A percentile compares a stretch with the other conserved stretches of the same genome.
Conservation (phyloP, 1,140 invertebrate species). For the Potamilus streckersoni region DNA sequence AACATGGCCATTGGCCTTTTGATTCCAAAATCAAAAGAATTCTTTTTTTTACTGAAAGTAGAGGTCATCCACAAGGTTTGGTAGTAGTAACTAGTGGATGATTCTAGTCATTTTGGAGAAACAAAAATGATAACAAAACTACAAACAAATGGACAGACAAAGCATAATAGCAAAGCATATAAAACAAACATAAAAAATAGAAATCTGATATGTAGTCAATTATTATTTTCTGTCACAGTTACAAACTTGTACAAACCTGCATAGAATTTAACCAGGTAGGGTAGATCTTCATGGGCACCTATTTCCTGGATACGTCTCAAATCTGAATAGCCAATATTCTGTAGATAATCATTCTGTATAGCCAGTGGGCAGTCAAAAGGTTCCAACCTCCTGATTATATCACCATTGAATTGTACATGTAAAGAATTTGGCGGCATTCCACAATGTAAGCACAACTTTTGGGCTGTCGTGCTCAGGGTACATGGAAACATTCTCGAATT, state of each 20-base stretch:
- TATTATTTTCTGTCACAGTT: background rate
- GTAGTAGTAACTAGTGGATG: too few relatives aligned
- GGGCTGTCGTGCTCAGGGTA: slow-evolving; percentile 60
- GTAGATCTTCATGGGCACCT: slow-evolving; percentile 54
- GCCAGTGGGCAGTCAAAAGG: slow-evolving; percentile 63
- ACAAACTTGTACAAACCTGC: slow-evolving; percentile 51
- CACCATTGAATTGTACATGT: slow-evolving; percentile 66
- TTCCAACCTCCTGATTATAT: slow-evolving; percentile 65
- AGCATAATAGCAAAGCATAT: background rate
- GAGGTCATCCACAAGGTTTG: too few relatives aligned
- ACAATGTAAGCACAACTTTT: slow-evolving; percentile 61
- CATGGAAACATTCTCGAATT: slow-evolving; percentile 62
- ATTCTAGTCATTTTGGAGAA: too few relatives aligned
- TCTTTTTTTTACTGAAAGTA: background rate
- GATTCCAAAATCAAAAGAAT: background rate
- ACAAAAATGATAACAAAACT: too few relatives aligned
- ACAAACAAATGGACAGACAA: too few relatives aligned
- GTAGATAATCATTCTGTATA: slow-evolving; percentile 65
- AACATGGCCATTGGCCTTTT: too few relatives aligned
- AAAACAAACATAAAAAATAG: background rate
- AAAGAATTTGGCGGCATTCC: slow-evolving; percentile 61
- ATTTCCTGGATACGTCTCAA: slow-evolving; percentile 62
- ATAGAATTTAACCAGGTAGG: slow-evolving; percentile 66
- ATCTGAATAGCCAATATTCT: slow-evolving; percentile 62
- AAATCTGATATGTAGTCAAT: background rate